Conservation (phyloP, 2,888 invertebrate genomes). For the Lampropteryx suffumata region DNA sequence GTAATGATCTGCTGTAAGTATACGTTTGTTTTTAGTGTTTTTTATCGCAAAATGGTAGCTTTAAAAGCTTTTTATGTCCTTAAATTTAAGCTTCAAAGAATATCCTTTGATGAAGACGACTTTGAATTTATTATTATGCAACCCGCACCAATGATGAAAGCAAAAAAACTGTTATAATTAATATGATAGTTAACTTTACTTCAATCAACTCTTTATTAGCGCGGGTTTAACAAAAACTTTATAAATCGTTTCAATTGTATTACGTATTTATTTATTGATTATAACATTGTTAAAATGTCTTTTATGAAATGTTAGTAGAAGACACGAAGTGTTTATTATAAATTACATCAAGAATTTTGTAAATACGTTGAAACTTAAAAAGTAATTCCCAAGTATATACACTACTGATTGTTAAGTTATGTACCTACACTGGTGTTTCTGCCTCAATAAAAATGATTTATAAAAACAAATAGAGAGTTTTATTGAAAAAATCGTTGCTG, state of each 20-base stretch:
- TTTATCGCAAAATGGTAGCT: constrained; percentile 22
- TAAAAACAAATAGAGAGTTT: constrained; percentile 40
- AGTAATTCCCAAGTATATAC: constrained; percentile 49
- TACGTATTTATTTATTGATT: constrained; percentile 2
- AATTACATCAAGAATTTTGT: constrained; percentile 27
- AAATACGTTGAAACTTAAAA: constrained; percentile 44
- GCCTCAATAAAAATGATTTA: constrained; percentile 73
- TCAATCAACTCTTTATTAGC: constrained; percentile 3
- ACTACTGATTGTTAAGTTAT: constrained; percentile 54
- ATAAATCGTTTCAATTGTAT: constrained; percentile 7
- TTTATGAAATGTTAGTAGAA: constrained; percentile 29
- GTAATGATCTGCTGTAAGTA: not conserved
- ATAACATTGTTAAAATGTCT: constrained; percentile 25
- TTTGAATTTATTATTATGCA: constrained; percentile 11
- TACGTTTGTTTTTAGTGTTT: not conserved
- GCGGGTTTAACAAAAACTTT: constrained; percentile 1
- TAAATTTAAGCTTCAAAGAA: constrained; percentile 6
- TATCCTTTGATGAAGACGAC: constrained; percentile 4
- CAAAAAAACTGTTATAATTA: not conserved
- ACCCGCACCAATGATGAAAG: not conserved
- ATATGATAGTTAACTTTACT: not conserved
- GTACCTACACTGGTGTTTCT: constrained; percentile 66
- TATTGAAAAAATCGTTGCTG: too few relatives aligned
- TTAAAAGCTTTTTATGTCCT: constrained; percentile 27
- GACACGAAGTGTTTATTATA: constrained; percentile 42